Conservation (phyloP, 2,797 vertebrate genomes). For the Benthosema pterotum region DNA sequence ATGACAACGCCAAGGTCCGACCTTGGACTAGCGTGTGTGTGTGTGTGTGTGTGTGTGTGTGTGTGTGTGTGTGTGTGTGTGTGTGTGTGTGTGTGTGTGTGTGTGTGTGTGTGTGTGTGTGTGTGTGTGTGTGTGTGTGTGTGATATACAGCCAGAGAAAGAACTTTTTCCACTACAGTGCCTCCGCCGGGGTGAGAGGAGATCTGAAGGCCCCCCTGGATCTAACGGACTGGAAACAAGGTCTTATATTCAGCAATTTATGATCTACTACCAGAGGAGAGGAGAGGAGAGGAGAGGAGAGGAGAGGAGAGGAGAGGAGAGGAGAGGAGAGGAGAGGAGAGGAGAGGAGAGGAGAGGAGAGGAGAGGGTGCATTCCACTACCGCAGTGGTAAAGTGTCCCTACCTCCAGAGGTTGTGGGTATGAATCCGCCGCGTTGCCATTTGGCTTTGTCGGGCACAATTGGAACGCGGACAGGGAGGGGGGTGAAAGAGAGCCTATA, state of each 20-base stretch:
- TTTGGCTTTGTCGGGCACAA: too few species aligned
- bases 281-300: conserved; percentile 26
- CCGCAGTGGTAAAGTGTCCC: too few species aligned
- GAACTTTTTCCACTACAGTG: conserved; percentile 74
- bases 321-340: too few species aligned
- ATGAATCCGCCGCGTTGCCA: too few species aligned
- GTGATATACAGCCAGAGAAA: conserved; percentile 37
- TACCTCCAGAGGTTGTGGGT: too few species aligned
- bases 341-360: too few species aligned
- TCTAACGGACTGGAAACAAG: conserved; percentile 81
- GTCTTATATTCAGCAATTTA: conserved; percentile 81
- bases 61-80: neutral
- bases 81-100: neutral
- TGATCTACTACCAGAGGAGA: conserved; percentile 62
- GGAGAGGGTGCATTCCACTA: neutral
- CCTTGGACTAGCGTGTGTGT: conserved; percentile 61
- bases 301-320: too few species aligned
- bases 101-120: neutral
- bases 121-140: neutral
- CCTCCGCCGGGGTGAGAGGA: conserved; percentile 64
- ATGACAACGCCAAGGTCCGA: conserved; percentile 48
- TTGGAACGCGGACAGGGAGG: too few species aligned
- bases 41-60: conserved; percentile 31
- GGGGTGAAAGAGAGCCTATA: too few species aligned
- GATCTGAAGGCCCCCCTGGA: conserved; percentile 69